Base-by-base conservation (phyloP, 2,888 invertebrate species). In the Crossocerus cetratus region DNA sequence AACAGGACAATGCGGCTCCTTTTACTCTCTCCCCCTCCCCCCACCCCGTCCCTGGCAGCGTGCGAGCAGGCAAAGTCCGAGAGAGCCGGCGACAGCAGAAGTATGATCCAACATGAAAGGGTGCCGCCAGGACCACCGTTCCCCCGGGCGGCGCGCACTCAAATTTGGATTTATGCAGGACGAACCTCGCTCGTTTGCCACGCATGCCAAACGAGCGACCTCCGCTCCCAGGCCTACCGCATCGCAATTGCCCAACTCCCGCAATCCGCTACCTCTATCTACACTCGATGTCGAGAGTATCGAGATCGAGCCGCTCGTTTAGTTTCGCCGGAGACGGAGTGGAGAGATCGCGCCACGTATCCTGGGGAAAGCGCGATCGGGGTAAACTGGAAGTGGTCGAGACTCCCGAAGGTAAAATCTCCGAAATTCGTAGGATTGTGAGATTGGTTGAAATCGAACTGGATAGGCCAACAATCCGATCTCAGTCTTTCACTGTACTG, bases 81-180 rank as follows among this genome's bases (percentile, higher is more conserved):
- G 80, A 80, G 72, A 73, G 77, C 73, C 79, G 79, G 81, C 83
- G 82, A 86, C 86, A 85, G 87, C 87, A 84, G 86, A 87, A 86
- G 88, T 87, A 88, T 86, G 88, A 88, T 88, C 86, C 88, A 81
- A 88, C 84, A 87, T 88, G 81, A 88, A 88, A 88, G 87, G 66
- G 68, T 57, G 83, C 88, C 88, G 88, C 83, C 78, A 32, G 32
- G 32, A 32, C 32, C 32, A 32, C 8, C 32, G 32, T 32, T 11
- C 69, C 67, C 67, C 59, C 20, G n/a, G n/a, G n/a, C n/a, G 59
- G 64, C 43, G 14, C 76, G 77, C 82, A 81, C 84, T 85, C 83
- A 84, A 85, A 86, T 86, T 87, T 83, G 84, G 85, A 88, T 88
- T 82, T 86, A 87, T 87, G 86, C 87, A 84, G 77, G 84, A 69